Evolutionary conservation across 2,113 vertebrate genomes (phyloP), one percentile per base, ranked within the genome.

Genomic region (Cebidichthys violaceus): DNA sequence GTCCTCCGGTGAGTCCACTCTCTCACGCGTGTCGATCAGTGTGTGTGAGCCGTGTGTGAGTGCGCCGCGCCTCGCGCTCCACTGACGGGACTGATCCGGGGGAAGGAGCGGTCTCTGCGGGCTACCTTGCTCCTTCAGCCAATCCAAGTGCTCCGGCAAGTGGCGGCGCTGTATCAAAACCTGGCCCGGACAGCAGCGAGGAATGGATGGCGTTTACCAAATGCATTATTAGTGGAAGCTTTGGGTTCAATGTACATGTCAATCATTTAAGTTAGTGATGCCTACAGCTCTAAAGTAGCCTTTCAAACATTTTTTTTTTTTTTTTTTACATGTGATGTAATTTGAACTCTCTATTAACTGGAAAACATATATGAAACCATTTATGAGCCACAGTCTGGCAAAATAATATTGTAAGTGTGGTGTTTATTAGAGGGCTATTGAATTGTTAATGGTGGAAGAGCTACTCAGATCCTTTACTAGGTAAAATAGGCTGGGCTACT

Each of bases 91-190:
- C 83, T 88, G 90, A 89, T 81, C 70, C 73, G 77, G 81, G 45
- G 64, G 86, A 90, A 83, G 90, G 89, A 84, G 83, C 89, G 5
- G 91, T 92, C 91, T 86, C 91, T 87, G 85, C 90, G 90, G 90
- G 89, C 83, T 84, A 92, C 93, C 91, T 93, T 88, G 81, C 88
- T 91, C 84, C 89, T 88, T 61, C 92, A 93, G 91, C 92, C 95
- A 95, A 95, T 94, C 93, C 91, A 93, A 89, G 82, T 73, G 86
- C 91, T 88, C 73, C 66, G 84, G 82, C 83, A 64, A 89, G 92
- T 75, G 79, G 88, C 60, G 88, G 93, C 90, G 87, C 86, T 86
- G 79, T 20, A 54, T 52, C 85, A 95, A 96, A 93, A 94, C 91
- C 93, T 79, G 94, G 93, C 39, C 72, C 86, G 94, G 92, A 92